A percentile compares a stretch with the other conserved stretches of the same genome.
These are phyloP conservation scores for Engystomops pustulosus DNA, from an alignment of 2,113 vertebrate species.

Conservation along the genomic window DNA sequence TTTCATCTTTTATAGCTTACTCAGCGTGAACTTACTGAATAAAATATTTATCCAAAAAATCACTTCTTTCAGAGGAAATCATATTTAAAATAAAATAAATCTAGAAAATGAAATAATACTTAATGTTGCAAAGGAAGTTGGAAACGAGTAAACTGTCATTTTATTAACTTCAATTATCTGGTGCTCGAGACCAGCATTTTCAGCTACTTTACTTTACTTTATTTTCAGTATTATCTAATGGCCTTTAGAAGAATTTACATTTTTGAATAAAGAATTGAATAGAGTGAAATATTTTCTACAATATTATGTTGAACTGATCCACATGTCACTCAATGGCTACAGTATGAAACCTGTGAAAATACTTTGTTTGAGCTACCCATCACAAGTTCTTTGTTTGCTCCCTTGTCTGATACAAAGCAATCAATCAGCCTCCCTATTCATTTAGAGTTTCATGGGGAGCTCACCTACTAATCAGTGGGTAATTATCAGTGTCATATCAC, in stretches of 20 bases:
- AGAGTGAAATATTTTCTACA: no score
- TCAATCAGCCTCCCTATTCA: slow-evolving; percentile 44
- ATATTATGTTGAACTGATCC: background rate
- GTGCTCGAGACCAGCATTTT: background rate
- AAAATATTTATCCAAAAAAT: no score
- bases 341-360: slow-evolving; percentile 3
- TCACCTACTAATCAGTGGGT: slow-evolving; percentile 56
- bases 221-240: background rate
- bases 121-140: no score
- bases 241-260: background rate
- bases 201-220: background rate
- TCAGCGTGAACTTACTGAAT: no score
- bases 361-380: slow-evolving; percentile 2
- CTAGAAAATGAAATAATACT: no score
- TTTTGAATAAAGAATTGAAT: background rate
- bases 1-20: no score
- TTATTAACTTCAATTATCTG: no score
- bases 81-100: no score
- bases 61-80: no score
- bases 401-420: slow-evolving; percentile 21
- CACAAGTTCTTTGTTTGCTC: slow-evolving; percentile 32
- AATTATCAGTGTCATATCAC: slow-evolving; percentile 57
- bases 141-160: no score
- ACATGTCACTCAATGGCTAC: background rate
- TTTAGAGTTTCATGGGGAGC: slow-evolving; percentile 47